Evolutionary conservation across 2,888 invertebrate genomes (phyloP), one percentile per base, ranked within the genome.

Genomic region (Pammene aurita): DNA sequence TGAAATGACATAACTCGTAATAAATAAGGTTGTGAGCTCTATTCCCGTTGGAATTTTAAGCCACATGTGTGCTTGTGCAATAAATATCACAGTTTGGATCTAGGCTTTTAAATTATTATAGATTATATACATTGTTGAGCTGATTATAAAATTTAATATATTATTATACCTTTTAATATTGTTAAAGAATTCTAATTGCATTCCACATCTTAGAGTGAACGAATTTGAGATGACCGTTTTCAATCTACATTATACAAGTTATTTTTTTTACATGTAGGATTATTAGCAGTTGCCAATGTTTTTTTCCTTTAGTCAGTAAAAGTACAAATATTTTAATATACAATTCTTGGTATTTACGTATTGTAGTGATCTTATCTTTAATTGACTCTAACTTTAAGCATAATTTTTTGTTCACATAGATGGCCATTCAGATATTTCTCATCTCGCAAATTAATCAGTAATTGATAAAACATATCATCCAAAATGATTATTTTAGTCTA

Each of bases 281-380:
- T 92, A 92, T 92, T 92, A 92, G 92, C 91, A 88, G 91, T 90
- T 91, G 92, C 92, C 92, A 92, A 92, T 91, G 90, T 92, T 91
- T 91, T 73, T 92, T 94, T 94, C 94, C 94, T 94, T 95, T 95
- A 95, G 95, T 95, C 95, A 95, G 95, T 95, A 95, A 94, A 95
- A 95, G 95, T 95, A 95, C 95, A 95, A 95, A 95, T 95, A 95
- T 95, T 95, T 94, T 91, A 94, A 93, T 93, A 94, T 93, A 93
- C 90, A 91, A 92, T 87, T 90, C 92, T 92, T 91, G 92, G 92
- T 93, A 93, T 93, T 92, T 93, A 92, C 91, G 89, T 93, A 92
- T 92, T 90, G 89, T 92, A 92, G 90, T 87, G 84, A 87, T 90
- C 87, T 90, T 90, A 89, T 89, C 89, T 90, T 88, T 86, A 86